Evolutionary conservation across 2,797 vertebrate species (phyloP).

Genomic region (Eulemur mongoz): DNA sequence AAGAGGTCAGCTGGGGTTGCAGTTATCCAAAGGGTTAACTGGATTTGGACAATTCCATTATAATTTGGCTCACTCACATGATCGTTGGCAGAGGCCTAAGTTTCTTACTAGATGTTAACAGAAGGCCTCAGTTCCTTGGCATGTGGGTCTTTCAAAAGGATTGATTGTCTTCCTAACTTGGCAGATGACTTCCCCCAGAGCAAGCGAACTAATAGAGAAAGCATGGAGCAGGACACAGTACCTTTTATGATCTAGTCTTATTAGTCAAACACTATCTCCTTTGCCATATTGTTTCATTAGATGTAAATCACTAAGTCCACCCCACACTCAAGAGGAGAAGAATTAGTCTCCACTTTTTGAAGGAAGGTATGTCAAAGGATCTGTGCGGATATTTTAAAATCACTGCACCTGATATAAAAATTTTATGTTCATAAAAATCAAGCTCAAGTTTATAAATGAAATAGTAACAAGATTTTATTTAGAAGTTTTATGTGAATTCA

Average conservation of each 20-base stretch:
- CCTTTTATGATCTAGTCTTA: background rate
- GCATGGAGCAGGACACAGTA: background rate
- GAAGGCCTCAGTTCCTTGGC: too few species aligned
- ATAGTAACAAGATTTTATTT: background rate
- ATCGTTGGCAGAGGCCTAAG: background rate
- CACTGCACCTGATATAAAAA: background rate
- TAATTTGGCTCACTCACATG: background rate
- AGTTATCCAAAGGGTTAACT: background rate
- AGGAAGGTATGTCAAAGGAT: background rate
- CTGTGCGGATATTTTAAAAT: background rate
- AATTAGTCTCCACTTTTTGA: background rate
- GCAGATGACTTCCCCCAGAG: too few species aligned
- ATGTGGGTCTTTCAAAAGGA: too few species aligned
- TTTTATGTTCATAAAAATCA: background rate
- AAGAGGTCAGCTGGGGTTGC: background rate
- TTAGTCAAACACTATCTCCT: background rate
- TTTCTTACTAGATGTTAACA: background rate
- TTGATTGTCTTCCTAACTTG: too few species aligned
- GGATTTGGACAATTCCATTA: background rate
- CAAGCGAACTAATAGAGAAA: background rate
- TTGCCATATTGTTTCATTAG: background rate
- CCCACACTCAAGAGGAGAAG: background rate
- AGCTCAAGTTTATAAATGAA: background rate
- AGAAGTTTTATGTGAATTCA: background rate
- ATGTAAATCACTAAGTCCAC: background rate